A percentile compares a stretch with the other conserved stretches of the same genome.
phyloP scores from a whole-genome alignment of 1,140 invertebrate genomes.

The Drosophila yakuba region DNA sequence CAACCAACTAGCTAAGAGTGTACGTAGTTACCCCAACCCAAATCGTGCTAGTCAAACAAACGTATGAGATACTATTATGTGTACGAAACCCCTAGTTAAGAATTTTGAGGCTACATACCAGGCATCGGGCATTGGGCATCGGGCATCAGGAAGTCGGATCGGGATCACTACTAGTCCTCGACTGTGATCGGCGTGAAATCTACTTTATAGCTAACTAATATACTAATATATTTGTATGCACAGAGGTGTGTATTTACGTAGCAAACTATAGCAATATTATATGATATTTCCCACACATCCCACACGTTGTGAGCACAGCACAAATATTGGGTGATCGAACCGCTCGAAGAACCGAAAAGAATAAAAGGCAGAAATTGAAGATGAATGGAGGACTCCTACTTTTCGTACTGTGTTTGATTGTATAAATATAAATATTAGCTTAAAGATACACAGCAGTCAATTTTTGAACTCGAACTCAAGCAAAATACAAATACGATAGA shows the following conservation, averaged over 20 bases:
- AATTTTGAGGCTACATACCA: conserved; percentile 55
- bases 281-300: conserved; percentile 56
- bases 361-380: background rate
- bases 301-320: conserved; percentile 55
- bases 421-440: conserved; percentile 51
- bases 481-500: conserved; percentile 37
- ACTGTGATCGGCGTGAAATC: conserved; percentile 58
- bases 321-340: conserved; percentile 36
- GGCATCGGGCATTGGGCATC: conserved; percentile 31
- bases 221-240: conserved; percentile 15
- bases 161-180: conserved; percentile 62
- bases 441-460: conserved; percentile 59
- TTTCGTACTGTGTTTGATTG: conserved; percentile 44
- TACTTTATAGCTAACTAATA: conserved; percentile 43
- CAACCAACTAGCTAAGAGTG: conserved; percentile 35
- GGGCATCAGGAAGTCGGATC: conserved; percentile 36
- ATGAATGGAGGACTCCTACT: conserved; percentile 7
- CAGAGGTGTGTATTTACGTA: conserved; percentile 30
- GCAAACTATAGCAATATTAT: conserved; percentile 75
- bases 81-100: conserved; percentile 26
- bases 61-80: conserved; percentile 53
- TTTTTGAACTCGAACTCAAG: conserved; percentile 72
- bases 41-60: conserved; percentile 69
- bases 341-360: background rate
- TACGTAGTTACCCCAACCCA: conserved; percentile 49